Conservation (phyloP, 53 echinoderm and acorn worm genomes). For the Temnopleurus reevesii region DNA sequence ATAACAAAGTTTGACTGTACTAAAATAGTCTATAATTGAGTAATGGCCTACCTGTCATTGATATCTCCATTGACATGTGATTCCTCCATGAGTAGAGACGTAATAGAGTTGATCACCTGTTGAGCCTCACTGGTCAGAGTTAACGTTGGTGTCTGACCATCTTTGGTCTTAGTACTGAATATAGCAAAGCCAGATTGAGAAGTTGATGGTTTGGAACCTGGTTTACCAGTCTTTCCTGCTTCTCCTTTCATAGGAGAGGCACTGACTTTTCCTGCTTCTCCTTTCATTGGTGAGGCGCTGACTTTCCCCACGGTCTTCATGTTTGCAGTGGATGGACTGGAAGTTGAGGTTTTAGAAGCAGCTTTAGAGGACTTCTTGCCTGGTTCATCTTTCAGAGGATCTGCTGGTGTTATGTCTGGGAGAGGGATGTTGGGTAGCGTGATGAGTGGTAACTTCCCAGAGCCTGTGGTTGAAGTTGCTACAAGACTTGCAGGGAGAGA, state of each 20-base stretch:
- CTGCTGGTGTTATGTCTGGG: slow-evolving; percentile 40
- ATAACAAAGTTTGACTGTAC: no score
- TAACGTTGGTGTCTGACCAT: slow-evolving; percentile 72
- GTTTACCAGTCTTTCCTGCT: background rate
- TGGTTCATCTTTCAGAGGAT: slow-evolving; percentile 39
- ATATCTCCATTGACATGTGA: slow-evolving; percentile 58
- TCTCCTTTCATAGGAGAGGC: slow-evolving; percentile 6
- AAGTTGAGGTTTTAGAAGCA: slow-evolving; percentile 27
- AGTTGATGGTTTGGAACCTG: slow-evolving; percentile 1
- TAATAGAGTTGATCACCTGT: slow-evolving; percentile 87
- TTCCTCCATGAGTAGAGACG: slow-evolving; percentile 80
- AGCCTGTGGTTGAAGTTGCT: slow-evolving; percentile 48
- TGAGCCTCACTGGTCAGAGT: slow-evolving; percentile 87
- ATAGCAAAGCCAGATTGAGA: slow-evolving; percentile 33
- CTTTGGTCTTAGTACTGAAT: slow-evolving; percentile 60
- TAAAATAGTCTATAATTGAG: no score
- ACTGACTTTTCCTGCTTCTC: background rate
- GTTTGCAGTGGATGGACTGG: slow-evolving; percentile 43
- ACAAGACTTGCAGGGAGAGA: slow-evolving; percentile 58
- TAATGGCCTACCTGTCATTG: slow-evolving; percentile 39
- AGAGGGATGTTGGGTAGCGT: slow-evolving; percentile 60
- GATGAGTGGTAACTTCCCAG: slow-evolving; percentile 47
- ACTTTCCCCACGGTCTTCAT: slow-evolving; percentile 17
- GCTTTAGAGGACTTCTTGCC: slow-evolving; percentile 45
- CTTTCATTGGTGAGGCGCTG: background rate